Evolutionary conservation across 2,888 invertebrate genomes (phyloP).

Genomic region (Ctena decussata): DNA sequence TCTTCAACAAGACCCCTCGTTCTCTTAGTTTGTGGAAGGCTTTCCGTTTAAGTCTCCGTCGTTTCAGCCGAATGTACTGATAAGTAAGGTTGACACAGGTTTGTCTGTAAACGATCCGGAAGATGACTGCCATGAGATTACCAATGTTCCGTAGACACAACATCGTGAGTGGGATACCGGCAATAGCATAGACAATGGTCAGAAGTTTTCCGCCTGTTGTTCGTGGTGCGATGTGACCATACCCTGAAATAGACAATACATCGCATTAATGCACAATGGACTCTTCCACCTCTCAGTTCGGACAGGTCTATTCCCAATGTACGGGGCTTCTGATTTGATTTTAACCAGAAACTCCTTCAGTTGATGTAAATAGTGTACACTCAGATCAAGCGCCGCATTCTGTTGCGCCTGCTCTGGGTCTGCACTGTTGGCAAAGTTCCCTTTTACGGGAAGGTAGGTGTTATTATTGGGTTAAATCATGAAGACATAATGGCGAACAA

Average conservation of each 20-base stretch:
- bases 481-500: too few species aligned
- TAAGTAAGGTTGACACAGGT: constrained; percentile 62
- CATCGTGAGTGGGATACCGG: constrained; percentile 98
- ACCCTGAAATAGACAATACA: constrained; percentile 90
- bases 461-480: too few species aligned
- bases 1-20: constrained; percentile 3
- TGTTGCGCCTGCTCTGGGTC: too few species aligned
- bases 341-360: too few species aligned
- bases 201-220: constrained; percentile 94
- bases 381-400: too few species aligned
- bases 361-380: too few species aligned
- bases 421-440: too few species aligned
- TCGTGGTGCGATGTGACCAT: constrained; percentile 98
- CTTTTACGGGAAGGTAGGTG: too few species aligned
- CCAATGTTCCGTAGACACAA: constrained; percentile 98
- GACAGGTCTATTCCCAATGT: too few species aligned
- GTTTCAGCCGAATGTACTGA: constrained; percentile 54
- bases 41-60: constrained; percentile 38
- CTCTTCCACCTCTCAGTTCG: too few species aligned
- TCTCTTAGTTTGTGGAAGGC: constrained; percentile 31
- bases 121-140: constrained; percentile 95
- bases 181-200: constrained; percentile 96
- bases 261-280: too few species aligned
- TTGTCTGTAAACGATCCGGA: constrained; percentile 92
- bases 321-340: too few species aligned